Evolutionary conservation across 2,113 vertebrate species (phyloP).

Genomic region (Perca schrenkii): DNA sequence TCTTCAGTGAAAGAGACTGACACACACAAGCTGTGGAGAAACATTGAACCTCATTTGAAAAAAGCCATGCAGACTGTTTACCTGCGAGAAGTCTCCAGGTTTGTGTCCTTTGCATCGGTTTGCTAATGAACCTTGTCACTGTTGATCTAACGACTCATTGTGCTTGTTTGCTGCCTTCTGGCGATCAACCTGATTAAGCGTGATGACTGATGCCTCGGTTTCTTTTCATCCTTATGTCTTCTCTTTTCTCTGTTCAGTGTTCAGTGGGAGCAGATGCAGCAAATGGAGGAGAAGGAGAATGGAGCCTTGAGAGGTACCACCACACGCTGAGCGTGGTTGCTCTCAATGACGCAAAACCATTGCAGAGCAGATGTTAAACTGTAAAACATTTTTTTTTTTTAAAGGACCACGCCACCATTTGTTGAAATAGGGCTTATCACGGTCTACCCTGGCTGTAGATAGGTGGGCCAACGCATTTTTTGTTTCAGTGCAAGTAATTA

Average conservation of each 20-base stretch:
- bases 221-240: neutral
- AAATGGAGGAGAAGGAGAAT: slow-evolving; percentile 86
- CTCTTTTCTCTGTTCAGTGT: slow-evolving; percentile 79
- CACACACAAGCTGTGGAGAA: slow-evolving; percentile 94
- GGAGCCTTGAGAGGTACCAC: slow-evolving; percentile 88
- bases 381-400: too few relatives aligned
- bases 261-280: slow-evolving; percentile 93
- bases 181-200: neutral
- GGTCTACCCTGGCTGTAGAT: too few relatives aligned
- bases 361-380: slow-evolving; percentile 44
- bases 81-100: slow-evolving; percentile 96
- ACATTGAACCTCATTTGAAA: slow-evolving; percentile 97
- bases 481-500: too few relatives aligned
- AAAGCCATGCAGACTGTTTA: slow-evolving; percentile 98
- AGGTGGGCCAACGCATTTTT: too few relatives aligned
- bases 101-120: slow-evolving; percentile 1
- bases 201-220: neutral
- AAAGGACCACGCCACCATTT: too few relatives aligned
- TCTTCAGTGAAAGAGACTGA: slow-evolving; percentile 91
- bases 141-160: neutral
- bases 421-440: too few relatives aligned
- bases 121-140: neutral
- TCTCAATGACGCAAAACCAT: neutral
- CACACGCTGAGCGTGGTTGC: slow-evolving; percentile 18
- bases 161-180: neutral